Evolutionary conservation across 2,113 vertebrate species (phyloP).

Genomic region (Trachemys scripta): DNA sequence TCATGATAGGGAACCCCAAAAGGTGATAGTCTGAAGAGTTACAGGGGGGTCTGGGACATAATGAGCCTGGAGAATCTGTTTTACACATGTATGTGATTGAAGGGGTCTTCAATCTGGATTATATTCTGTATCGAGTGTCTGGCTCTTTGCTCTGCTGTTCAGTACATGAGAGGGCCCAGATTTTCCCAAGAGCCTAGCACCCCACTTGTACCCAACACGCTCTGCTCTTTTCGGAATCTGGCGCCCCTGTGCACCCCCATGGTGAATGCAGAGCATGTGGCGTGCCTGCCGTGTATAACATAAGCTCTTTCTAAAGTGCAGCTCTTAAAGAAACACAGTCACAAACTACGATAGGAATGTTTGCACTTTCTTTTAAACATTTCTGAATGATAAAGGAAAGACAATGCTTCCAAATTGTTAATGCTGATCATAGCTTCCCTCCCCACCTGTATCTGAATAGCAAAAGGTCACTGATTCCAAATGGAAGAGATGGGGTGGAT

Average conservation of each 20-base stretch:
- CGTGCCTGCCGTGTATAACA: neutral
- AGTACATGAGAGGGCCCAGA: neutral
- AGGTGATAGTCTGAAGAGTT: constrained; percentile 24
- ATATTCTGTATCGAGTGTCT: neutral
- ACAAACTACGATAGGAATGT: constrained; percentile 39
- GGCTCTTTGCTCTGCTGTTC: neutral
- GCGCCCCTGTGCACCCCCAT: neutral
- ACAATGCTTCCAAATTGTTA: constrained; percentile 10
- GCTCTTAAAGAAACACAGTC: constrained; percentile 6
- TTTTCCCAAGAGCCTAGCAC: neutral
- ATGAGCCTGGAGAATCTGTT: neutral
- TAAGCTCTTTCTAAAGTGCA: constrained; percentile 11
- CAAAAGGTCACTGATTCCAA: neutral
- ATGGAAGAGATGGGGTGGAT: neutral
- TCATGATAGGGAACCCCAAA: constrained; percentile 9
- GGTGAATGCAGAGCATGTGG: neutral
- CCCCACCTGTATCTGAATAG: neutral
- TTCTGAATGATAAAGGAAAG: constrained; percentile 34
- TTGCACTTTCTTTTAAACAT: constrained; percentile 4
- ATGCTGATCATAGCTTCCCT: constrained; percentile 17
- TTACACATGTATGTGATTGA: neutral
- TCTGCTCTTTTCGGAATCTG: neutral
- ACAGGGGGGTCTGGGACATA: constrained; percentile 5
- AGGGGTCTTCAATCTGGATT: neutral
- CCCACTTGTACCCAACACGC: neutral